Conservation (phyloP, 2,113 vertebrate species). For the Grantiella picta region DNA sequence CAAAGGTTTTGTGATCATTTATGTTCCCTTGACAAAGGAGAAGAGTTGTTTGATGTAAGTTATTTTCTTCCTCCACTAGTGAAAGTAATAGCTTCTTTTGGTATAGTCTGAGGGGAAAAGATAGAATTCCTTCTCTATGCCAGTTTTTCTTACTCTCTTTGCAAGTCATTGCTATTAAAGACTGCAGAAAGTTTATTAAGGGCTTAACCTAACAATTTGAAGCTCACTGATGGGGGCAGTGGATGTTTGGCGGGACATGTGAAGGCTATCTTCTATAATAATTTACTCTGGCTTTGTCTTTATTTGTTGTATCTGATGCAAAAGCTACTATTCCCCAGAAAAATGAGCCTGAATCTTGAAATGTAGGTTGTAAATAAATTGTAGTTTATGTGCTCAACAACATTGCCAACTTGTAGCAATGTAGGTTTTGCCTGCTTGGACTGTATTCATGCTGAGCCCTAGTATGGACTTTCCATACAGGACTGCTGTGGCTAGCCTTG, state of each 20-base stretch:
- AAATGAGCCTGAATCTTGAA: neutral
- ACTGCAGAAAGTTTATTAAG: neutral
- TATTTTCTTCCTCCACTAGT: neutral
- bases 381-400: neutral
- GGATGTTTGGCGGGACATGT: neutral
- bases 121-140: neutral
- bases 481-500: neutral
- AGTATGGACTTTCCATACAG: neutral
- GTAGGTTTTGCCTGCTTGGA: neutral
- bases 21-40: neutral
- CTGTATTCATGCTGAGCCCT: neutral
- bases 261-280: neutral
- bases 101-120: neutral
- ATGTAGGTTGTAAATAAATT: neutral
- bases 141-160: neutral
- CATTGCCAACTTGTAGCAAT: neutral
- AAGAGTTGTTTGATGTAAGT: neutral
- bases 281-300: neutral
- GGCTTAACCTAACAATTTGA: neutral
- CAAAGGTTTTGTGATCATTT: neutral
- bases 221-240: fast-evolving
- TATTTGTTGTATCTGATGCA: neutral
- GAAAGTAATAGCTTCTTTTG: neutral
- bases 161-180: neutral
- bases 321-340: neutral